Evolutionary conservation across 1,140 invertebrate genomes (phyloP), one percentile per base, ranked within the genome.

Genomic region (Stegodyphus mimosarum): DNA sequence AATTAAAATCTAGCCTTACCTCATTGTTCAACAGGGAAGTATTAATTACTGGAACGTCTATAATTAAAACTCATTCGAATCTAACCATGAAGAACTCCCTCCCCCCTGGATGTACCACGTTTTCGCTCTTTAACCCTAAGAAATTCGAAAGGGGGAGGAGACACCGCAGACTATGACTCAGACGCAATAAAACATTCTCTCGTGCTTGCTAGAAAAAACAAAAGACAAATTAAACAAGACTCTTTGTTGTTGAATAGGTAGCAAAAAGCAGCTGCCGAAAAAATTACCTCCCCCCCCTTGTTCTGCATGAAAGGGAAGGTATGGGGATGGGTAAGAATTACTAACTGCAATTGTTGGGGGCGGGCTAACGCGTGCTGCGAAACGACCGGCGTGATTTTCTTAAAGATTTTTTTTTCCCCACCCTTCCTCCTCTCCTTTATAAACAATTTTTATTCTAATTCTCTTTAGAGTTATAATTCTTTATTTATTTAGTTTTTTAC

Each of bases 231-330:
- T 33, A 33, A 33, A 33, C 33, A 33, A 33, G 1, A 33, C 33
- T 33, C 33, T 33, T 33, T 3, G 33, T 33, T 3, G 33, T 33
- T 33, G 15, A 60, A 60, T 60, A 60, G 55, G 55, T 60, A 60
- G 55, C 55, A 60, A 60, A 60, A 60, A 60, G 55, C 55, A 60
- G 55, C 55, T 60, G 55, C 55, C 55, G 55, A 60, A 60, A 60
- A 60, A 60, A 11, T 60, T 33, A 60, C 55, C 15, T 33, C 33
- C 33, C 33, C 33, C 33, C 33, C 33, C 33, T 33, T 33, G 33
- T 33, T 33, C 33, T 33, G 55, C 55, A 60, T 11, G 15, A 60
- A 60, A 15, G 55, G 55, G 55, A 60, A 15, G 55, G 55, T 9
- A 4, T 9, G 55, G 55, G 55, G 55, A 11, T 60, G 55, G 15